phyloP scores from a whole-genome alignment of 2,113 vertebrate species.

The Engraulis encrasicolus region DNA sequence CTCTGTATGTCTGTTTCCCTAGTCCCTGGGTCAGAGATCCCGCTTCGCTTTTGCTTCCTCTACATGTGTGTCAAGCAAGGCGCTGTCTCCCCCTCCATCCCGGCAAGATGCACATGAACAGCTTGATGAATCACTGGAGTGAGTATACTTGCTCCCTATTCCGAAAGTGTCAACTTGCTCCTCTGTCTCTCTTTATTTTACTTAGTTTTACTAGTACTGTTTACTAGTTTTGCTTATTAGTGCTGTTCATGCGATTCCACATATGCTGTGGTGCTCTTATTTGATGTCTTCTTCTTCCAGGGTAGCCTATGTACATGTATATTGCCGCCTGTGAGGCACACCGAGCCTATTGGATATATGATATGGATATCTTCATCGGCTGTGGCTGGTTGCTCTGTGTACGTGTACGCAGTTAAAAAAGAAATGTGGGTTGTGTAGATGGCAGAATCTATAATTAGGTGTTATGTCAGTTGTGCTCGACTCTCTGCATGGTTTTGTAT shows the following conservation, averaged over 20 bases:
- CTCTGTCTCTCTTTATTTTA: background rate
- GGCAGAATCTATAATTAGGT: constrained; percentile 32
- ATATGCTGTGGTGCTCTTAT: too few relatives aligned
- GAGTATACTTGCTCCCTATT: constrained; percentile 23
- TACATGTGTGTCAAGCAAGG: background rate
- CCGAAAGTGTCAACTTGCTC: background rate
- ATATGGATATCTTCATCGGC: background rate
- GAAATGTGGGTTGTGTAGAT: constrained; percentile 19
- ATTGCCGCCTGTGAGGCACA: too few relatives aligned
- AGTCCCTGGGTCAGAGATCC: constrained; percentile 26
- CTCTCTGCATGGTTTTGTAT: background rate
- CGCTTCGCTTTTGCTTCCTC: constrained; percentile 22
- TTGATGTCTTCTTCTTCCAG: too few relatives aligned
- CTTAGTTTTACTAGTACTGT: background rate
- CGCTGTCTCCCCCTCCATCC: constrained; percentile 29
- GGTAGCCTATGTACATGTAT: too few relatives aligned
- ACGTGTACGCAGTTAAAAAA: background rate
- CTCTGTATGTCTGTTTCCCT: constrained; percentile 15
- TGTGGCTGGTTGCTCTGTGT: background rate
- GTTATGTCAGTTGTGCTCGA: constrained; percentile 15
- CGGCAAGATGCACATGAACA: constrained; percentile 52
- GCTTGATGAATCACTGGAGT: constrained; percentile 53
- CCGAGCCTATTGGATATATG: background rate
- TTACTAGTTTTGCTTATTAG: background rate
- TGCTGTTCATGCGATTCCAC: too few relatives aligned